These are phyloP conservation scores for Rhabdornis inornatus DNA, from an alignment of 2,113 vertebrate genomes.

Conservation along the genomic window DNA sequence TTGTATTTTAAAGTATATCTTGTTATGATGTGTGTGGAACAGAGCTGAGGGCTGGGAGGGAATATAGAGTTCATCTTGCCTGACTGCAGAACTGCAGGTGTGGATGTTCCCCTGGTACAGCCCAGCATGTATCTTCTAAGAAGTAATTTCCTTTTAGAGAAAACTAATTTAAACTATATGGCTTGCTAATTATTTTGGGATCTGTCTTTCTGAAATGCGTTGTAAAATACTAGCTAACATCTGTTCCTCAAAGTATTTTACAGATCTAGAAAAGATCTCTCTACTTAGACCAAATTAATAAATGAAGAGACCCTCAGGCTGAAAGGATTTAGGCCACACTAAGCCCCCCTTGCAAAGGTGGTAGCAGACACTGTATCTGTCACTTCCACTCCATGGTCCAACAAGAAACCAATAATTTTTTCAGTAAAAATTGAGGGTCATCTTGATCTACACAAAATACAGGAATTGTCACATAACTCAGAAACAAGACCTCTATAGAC, in stretches of 20 bases:
- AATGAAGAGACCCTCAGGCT: background rate
- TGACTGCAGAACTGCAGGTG: background rate
- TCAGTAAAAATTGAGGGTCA: background rate
- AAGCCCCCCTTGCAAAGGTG: background rate
- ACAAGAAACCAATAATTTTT: background rate
- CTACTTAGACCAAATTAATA: background rate
- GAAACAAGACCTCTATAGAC: background rate
- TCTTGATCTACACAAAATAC: background rate
- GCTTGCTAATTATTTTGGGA: background rate
- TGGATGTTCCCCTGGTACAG: background rate
- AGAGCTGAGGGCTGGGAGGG: background rate
- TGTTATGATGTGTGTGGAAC: background rate
- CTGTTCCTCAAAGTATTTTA: background rate
- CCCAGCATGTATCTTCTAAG: background rate
- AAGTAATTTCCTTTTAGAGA: background rate
- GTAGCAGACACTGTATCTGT: background rate
- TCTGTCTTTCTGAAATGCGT: background rate
- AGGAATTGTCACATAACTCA: background rate
- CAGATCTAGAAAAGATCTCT: background rate
- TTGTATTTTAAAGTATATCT: background rate
- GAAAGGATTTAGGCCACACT: background rate
- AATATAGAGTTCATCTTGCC: background rate
- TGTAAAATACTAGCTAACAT: background rate
- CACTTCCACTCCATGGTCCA: background rate
- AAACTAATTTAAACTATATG: background rate